Percentiles rank a stretch among this genome's conserved stretches.
Evolutionary conservation across 2,797 vertebrate genomes (phyloP).

Genomic region (Ctenopoma multispine): DNA sequence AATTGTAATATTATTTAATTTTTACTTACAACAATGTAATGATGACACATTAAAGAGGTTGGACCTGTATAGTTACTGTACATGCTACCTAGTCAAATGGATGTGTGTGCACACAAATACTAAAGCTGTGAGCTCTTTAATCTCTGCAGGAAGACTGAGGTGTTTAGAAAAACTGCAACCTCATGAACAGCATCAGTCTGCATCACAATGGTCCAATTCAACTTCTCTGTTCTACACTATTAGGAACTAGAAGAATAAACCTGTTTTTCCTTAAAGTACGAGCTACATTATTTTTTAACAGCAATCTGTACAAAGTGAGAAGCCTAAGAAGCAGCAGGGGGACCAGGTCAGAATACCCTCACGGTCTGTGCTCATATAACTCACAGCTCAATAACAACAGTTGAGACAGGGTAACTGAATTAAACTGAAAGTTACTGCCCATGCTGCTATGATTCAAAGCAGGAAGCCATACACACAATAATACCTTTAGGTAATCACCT

Average conservation of each 20-base stretch:
- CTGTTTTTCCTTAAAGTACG: background rate
- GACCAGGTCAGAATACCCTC: background rate
- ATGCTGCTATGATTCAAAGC: background rate
- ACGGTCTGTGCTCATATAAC: background rate
- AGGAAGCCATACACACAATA: background rate
- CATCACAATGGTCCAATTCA: constrained; percentile 46
- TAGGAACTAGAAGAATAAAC: constrained; percentile 19
- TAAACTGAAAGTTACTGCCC: constrained; percentile 10
- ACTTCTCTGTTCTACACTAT: constrained; percentile 4
- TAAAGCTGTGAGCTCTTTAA: constrained; percentile 54
- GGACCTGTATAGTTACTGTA: background rate
- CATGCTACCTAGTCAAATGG: constrained; percentile 6
- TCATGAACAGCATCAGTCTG: constrained; percentile 52
- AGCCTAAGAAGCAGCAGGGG: constrained; percentile 17
- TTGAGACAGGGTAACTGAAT: background rate
- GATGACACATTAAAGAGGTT: too few relatives aligned
- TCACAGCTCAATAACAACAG: background rate
- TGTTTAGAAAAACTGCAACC: constrained; percentile 52
- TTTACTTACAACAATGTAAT: too few relatives aligned
- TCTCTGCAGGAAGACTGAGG: constrained; percentile 52
- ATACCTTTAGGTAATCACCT: constrained; percentile 17
- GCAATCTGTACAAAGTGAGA: constrained; percentile 6
- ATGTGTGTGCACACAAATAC: constrained; percentile 11
- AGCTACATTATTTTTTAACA: background rate
- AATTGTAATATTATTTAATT: too few relatives aligned